Conservation (phyloP, 1,140 invertebrate species). For the Sitobion miscanthi region DNA sequence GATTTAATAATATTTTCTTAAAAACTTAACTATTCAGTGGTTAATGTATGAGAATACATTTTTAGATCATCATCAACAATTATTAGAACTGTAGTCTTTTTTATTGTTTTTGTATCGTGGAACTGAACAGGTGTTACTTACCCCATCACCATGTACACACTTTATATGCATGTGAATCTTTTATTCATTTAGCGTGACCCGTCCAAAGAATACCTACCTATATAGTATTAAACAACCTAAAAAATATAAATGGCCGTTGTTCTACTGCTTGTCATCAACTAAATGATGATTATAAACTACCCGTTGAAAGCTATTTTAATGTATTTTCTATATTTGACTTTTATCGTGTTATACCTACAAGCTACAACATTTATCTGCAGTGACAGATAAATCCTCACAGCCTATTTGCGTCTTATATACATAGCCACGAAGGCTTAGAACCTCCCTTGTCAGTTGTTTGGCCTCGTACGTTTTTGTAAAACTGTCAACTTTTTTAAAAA, state of each 20-base stretch:
- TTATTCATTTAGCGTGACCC: neutral
- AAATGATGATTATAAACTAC: neutral
- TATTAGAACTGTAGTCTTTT: no score
- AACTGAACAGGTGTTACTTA: no score
- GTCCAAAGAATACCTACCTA: neutral
- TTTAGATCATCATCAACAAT: no score
- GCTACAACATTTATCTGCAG: neutral
- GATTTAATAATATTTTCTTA: no score
- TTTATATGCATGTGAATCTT: neutral
- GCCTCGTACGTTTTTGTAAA: neutral
- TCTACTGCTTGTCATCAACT: neutral
- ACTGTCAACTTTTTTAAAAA: conserved; percentile 1
- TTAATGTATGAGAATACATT: no score
- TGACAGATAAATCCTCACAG: neutral
- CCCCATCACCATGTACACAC: neutral
- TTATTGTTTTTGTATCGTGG: no score
- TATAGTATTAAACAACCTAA: neutral
- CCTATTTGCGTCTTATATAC: neutral
- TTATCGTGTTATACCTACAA: neutral
- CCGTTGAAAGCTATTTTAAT: neutral
- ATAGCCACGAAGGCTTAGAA: neutral
- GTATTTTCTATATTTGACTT: neutral
- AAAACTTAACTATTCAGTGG: no score
- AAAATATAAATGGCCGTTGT: neutral
- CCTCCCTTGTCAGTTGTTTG: neutral